Evolutionary conservation across 2,888 invertebrate genomes (phyloP), one percentile per base, ranked within the genome.

Genomic region (Dryobota labecula): DNA sequence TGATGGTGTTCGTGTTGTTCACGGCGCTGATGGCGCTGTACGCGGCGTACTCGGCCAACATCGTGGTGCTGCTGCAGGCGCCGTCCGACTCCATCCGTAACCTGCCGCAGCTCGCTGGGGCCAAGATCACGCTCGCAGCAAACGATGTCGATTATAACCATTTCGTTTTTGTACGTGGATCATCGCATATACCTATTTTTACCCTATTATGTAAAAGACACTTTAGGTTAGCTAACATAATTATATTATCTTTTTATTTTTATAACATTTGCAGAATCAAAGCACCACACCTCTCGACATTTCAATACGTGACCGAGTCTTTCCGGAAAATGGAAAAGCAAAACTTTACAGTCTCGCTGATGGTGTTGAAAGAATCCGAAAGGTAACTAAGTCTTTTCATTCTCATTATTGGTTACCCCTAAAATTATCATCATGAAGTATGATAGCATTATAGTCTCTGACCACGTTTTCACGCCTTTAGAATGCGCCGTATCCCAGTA

Each of bases 11-110:
- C 73, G 88, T 93, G 20, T 66, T 92, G 33, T 94, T 93, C 73
- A 84, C 89, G 6, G 91, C 94, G 0, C 88, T 96, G 20, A 96
- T 96, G 96, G 96, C 96, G 72, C 87, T 97, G 27, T 97, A 97
- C 87, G 96, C 97, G 0, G 96, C 97, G 0, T 97, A 97, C 87
- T 96, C 97, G 0, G 97, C 97, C 0, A 97, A 97, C 87, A 97
- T 97, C 58, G 97, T 97, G 2, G 97, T 97, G 7, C 91, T 97
- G 8, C 93, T 97, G 9, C 97, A 97, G 84, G 96, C 97, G 0
- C 96, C 97, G 0, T 96, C 97, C 0, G 93, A 94, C 64, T 96
- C 96, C 63, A 96, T 97, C 63, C 94, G 92, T 57, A 96, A 94
- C 1, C 76, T 97, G 13, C 90, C 94, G 0, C 96, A 97, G 82